Evolutionary conservation across 2,113 vertebrate genomes (phyloP), one percentile per base, ranked within the genome.

Genomic region (Entomyzon cyanotis): DNA sequence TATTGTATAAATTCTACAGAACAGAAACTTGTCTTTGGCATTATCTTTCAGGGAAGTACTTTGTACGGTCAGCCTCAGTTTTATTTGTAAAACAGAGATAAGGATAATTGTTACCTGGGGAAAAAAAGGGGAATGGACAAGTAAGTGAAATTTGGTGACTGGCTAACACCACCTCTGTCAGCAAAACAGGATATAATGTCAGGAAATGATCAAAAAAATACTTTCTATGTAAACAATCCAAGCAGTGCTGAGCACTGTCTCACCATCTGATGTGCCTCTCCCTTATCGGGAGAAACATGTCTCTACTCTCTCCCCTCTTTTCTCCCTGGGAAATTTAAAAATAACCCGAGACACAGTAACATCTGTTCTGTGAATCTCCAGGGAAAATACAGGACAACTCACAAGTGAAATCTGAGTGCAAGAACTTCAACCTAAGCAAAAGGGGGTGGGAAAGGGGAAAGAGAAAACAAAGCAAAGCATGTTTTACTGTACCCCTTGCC

Each of bases 371-470:
- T 70, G 81, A 85, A 42, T 86, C 89, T 75, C 44, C 56, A 81
- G 89, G 87, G 94, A 87, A 95, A 95, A 93, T 2, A 90, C 68
- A 88, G 90, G 85, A 93, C 93, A 71, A 52, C 41, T 76, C 73
- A 24, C 30, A 73, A 90, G 60, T 55, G 25, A 84, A 86, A 84
- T 49, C 5, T 5, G 33, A 91, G 59, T 15, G 22, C 19, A 74
- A 67, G 76, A 67, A 67, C 50, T 92, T 89, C 44, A 81, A 9
- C 14, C 27, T 52, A 52, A 84, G 41, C 7, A 37, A 64, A 50
- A 5, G 0, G 5, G 1, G 2, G 9, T 10, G 10, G 3, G 2
- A 0, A 30, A 19, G 33, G 4, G 5, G 47, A 52, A 63, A 62
- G 46, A 64, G 49, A 71, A 91, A 68, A 47, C 5, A 21, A 70